phyloP scores from a whole-genome alignment of 1,140 invertebrate genomes.

The Procambarus clarkii region DNA sequence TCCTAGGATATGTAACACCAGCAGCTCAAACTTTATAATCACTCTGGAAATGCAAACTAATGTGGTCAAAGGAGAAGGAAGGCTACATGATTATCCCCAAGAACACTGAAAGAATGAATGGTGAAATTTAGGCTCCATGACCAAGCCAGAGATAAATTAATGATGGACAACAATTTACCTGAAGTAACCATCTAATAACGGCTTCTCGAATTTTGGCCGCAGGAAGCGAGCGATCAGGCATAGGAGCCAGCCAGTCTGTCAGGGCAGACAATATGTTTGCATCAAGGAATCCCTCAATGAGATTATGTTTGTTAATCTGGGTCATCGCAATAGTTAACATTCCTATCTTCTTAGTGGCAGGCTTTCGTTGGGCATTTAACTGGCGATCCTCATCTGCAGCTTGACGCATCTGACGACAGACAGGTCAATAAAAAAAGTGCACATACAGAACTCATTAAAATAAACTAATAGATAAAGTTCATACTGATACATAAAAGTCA shows the following conservation, averaged over 20 bases:
- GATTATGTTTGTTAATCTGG: conserved; percentile 95
- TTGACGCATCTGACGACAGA: conserved; percentile 61
- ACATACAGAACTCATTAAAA: too few species aligned
- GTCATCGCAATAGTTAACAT: conserved; percentile 92
- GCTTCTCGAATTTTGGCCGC: conserved; percentile 93
- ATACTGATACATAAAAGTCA: too few species aligned
- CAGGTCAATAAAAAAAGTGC: not conserved
- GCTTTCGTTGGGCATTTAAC: conserved; percentile 87
- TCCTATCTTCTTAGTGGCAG: conserved; percentile 93
- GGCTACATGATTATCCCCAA: too few species aligned
- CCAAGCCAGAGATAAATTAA: too few species aligned
- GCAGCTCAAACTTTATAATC: too few species aligned
- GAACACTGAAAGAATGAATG: too few species aligned
- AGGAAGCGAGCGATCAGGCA: conserved; percentile 97
- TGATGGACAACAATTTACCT: conserved; percentile 79
- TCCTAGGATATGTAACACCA: too few species aligned
- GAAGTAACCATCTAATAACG: conserved; percentile 90
- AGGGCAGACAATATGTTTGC: conserved; percentile 94
- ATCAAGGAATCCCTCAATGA: conserved; percentile 95
- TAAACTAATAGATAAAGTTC: too few species aligned
- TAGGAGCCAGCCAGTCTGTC: conserved; percentile 98
- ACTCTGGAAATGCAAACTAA: too few species aligned
- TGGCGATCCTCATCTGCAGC: conserved; percentile 86
- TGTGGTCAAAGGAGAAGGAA: too few species aligned
- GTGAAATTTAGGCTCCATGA: too few species aligned